Evolutionary conservation across 1,140 invertebrate genomes (phyloP).

Genomic region (Theocolax elegans): DNA sequence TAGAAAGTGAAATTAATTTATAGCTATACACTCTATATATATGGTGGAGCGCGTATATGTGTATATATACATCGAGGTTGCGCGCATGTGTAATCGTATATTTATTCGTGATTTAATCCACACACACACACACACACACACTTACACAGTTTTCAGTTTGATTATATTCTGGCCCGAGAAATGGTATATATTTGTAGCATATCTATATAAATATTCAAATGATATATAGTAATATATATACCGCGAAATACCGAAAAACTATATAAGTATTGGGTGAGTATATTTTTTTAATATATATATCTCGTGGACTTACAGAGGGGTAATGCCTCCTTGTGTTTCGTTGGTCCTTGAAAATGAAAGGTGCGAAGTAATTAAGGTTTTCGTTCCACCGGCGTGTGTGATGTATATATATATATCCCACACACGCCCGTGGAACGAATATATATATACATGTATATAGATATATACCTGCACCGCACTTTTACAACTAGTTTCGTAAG

Average conservation of each 20-base stretch:
- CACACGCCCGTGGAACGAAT: background rate
- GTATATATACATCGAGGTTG: background rate
- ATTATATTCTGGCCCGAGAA: conserved; percentile 7
- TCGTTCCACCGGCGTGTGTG: background rate
- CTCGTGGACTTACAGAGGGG: too few species aligned
- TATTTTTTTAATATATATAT: too few species aligned
- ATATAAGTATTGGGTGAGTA: too few species aligned
- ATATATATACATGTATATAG: too few species aligned
- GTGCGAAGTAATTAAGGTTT: conserved; percentile 31
- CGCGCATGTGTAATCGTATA: conserved; percentile 31
- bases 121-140: background rate
- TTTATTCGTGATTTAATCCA: conserved; percentile 33
- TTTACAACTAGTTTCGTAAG: conserved; percentile 24
- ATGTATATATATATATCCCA: background rate
- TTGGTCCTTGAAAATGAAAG: conserved; percentile 27
- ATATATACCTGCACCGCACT: background rate
- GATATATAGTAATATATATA: too few species aligned
- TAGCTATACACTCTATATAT: background rate
- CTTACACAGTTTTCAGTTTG: conserved; percentile 14
- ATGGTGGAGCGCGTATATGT: background rate
- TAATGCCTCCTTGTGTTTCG: too few species aligned
- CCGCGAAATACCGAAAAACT: too few species aligned
- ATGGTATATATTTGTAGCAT: too few species aligned
- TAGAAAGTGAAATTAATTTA: conserved; percentile 41
- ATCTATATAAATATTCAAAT: too few species aligned